Base-by-base conservation (phyloP, 2,113 vertebrate genomes). In the Colius striatus region DNA sequence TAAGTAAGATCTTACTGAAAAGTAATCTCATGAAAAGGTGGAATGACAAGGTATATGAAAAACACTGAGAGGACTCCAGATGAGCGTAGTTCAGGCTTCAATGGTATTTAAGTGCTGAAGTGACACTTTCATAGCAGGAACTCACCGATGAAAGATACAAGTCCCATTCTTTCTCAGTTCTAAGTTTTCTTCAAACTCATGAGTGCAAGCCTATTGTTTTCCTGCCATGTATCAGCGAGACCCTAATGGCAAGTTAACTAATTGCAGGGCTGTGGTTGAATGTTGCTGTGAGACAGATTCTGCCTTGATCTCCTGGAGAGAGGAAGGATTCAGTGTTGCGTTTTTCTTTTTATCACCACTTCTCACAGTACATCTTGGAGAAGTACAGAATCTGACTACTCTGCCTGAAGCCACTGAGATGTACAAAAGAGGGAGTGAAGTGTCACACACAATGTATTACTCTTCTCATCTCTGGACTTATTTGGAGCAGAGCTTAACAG, bases 161-260 rank as follows among this genome's bases (percentile, higher is more conserved):
- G 48, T 70, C 1, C 1, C 27, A 9, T 48, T 76, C 45, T 58
- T 76, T 68, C 25, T 51, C 1, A 0, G 9, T 32, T 50, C 7
- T 60, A 76, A 29, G 29, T 74, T 79, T 77, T 55, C 30, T 73
- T 55, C 27, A 47, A 41, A 16, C 9, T 11, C 3, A 1, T 66
- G 67, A 67, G 18, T 19, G 3, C 0, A 0, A 73, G 20, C 34
- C 32, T 34, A 11, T 50, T 1, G 3, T 45, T 57, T 67, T 82
- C 41, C 58, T 77, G 51, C n/a, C 16, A 16, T 21, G 13, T 76
- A 7, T 48, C 63, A 54, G 45, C 45, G 76, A 65, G 58, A 61
- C 38, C 34, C 11, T 85, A 60, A 76, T 7, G n/a, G 26, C 19
- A 36, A 27, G 58, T 51, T 70, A 32, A 10, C 25, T 47, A 58